phyloP scores from a whole-genome alignment of 2,113 vertebrate genomes.

The Anhinga anhinga region DNA sequence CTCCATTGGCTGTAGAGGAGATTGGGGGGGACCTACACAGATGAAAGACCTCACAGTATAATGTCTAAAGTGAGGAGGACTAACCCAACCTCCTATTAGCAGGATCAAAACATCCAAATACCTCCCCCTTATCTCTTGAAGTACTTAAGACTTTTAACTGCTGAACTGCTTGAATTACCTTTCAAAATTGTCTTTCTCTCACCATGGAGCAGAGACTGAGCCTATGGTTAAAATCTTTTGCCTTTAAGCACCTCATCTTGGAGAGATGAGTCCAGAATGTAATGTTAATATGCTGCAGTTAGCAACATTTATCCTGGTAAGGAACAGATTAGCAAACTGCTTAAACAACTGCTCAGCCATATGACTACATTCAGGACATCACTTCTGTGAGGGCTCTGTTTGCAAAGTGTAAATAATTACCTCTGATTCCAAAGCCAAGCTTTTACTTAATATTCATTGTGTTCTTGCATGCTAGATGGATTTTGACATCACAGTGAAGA shows the following conservation, averaged over 20 bases:
- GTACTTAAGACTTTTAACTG: neutral
- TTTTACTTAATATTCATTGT: neutral
- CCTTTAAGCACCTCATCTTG: neutral
- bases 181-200: neutral
- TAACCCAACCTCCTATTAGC: neutral
- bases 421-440: neutral
- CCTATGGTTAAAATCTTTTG: neutral
- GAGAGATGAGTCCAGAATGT: neutral
- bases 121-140: neutral
- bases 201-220: neutral
- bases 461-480: neutral
- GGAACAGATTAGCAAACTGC: neutral
- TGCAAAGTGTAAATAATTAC: neutral
- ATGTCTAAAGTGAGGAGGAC: neutral
- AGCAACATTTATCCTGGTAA: neutral
- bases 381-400: neutral
- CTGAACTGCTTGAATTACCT: neutral
- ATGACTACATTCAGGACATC: neutral
- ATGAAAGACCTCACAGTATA: neutral
- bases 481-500: neutral
- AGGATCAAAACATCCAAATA: neutral
- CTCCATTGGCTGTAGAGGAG: neutral
- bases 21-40: rapidly evolving
- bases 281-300: neutral
- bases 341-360: neutral